Evolutionary conservation across 2,113 vertebrate genomes (phyloP), one percentile per base, ranked within the genome.

Genomic region (Nesogale talazaci): DNA sequence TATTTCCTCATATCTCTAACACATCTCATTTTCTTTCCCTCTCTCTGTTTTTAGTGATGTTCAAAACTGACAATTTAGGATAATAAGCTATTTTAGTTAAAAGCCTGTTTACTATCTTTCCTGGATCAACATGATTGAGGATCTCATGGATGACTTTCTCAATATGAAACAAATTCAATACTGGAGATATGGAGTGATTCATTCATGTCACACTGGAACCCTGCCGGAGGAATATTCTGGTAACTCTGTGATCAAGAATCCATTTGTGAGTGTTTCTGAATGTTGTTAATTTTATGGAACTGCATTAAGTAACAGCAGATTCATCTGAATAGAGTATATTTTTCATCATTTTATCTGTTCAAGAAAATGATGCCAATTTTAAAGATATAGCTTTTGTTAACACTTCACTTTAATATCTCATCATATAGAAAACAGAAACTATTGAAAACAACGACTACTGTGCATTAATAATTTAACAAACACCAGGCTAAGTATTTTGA

Each of bases 21-120:
- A 89, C 31, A 92, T 94, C 93, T 96, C 89, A 96, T 96, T 96
- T 95, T 59, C 82, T 94, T 88, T 94, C 75, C 83, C 89, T 94
- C 74, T 83, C 89, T 79, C 19, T 81, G 38, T 76, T 94, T 88
- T 76, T 92, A 79, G 69, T 94, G 94, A 84, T 91, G 82, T 92
- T 95, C 42, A 63, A 91, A 75, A 76, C 63, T 94, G 86, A 89
- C 92, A 94, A 91, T 96, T 96, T 96, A 97, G 56, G 42, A 91
- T 90, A 95, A 96, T 95, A 91, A 89, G 76, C 95, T 95, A 94
- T 95, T 95, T 97, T 96, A 96, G 94, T 94, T 97, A 97, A 96
- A 95, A 84, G 82, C 72, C 36, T 96, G 83, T 96, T 95, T 95
- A 86, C 93, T 88, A 42, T 86, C 81, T 38, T 94, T 82, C 89